Conservation (phyloP, 2,797 vertebrate species). For the Cottoperca gobio region DNA sequence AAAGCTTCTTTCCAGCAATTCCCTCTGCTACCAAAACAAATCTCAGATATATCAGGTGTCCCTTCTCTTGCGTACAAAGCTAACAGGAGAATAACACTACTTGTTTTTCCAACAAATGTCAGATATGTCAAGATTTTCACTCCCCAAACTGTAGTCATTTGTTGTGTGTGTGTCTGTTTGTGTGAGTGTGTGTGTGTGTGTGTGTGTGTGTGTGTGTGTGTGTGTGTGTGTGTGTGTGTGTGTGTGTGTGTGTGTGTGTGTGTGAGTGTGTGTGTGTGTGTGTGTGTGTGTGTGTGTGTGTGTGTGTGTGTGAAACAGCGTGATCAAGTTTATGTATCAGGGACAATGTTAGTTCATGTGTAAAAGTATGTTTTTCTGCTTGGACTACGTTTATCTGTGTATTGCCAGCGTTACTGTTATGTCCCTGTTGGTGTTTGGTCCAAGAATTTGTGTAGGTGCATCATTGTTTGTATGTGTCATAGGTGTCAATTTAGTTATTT, state of each 20-base stretch:
- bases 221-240: slow-evolving; percentile 19
- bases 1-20: slow-evolving; percentile 3
- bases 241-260: slow-evolving; percentile 19
- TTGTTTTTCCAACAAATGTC: slow-evolving; percentile 59
- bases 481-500: not conserved
- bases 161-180: too few relatives aligned
- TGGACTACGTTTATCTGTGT: not conserved
- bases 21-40: slow-evolving; percentile 47
- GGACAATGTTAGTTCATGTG: not conserved
- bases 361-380: not conserved
- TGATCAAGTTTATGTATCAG: not conserved
- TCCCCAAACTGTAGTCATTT: slow-evolving; percentile 25
- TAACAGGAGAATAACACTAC: slow-evolving; percentile 36
- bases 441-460: not conserved
- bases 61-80: slow-evolving; percentile 10
- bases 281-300: slow-evolving; percentile 14
- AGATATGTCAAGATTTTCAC: slow-evolving; percentile 46
- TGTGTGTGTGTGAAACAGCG: slow-evolving; percentile 1
- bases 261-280: slow-evolving; percentile 17
- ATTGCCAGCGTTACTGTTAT: not conserved
- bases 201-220: slow-evolving; percentile 17
- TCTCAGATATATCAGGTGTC: slow-evolving; percentile 52
- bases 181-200: slow-evolving; percentile 15
- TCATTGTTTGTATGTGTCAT: not conserved
- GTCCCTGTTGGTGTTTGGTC: slow-evolving; percentile 11